Evolutionary conservation across 2,113 vertebrate genomes (phyloP).

Genomic region (Ammodytes marinus): DNA sequence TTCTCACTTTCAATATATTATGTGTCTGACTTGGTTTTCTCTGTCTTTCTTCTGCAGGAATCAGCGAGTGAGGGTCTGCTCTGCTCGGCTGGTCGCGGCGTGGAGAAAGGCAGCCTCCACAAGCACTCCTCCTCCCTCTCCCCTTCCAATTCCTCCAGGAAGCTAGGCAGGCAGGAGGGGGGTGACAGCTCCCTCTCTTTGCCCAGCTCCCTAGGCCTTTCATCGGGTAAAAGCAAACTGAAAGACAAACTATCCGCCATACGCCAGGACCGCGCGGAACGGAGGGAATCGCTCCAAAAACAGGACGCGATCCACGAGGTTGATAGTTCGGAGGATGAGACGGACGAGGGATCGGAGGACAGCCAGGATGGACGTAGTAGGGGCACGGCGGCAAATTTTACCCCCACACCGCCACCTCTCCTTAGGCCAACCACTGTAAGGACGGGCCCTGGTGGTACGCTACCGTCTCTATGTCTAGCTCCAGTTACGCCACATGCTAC

Average conservation of each 20-base stretch:
- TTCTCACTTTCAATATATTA: too few species aligned
- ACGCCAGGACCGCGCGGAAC: slow-evolving; percentile 93
- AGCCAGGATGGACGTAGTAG: slow-evolving; percentile 87
- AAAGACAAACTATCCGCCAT: slow-evolving; percentile 90
- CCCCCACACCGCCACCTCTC: slow-evolving; percentile 84
- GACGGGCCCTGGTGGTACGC: slow-evolving; percentile 65
- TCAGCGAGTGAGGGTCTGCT: slow-evolving; percentile 83
- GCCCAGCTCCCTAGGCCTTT: slow-evolving; percentile 75
- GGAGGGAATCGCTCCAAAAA: slow-evolving; percentile 95
- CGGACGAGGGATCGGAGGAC: slow-evolving; percentile 92
- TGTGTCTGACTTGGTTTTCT: background rate
- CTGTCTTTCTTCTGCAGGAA: slow-evolving; percentile 79
- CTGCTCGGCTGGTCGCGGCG: slow-evolving; percentile 80
- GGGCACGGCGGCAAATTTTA: slow-evolving; percentile 59
- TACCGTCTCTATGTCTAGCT: slow-evolving; percentile 73
- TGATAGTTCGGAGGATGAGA: slow-evolving; percentile 96
- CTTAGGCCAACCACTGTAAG: slow-evolving; percentile 80
- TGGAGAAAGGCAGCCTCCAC: slow-evolving; percentile 90
- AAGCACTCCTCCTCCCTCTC: slow-evolving; percentile 79
- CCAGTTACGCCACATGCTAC: slow-evolving; percentile 70
- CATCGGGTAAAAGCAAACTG: slow-evolving; percentile 82
- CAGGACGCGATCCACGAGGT: slow-evolving; percentile 98
- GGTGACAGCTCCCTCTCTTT: slow-evolving; percentile 43
- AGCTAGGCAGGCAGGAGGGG: slow-evolving; percentile 86
- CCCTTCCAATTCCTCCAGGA: slow-evolving; percentile 67